Conservation (phyloP, 2,113 vertebrate species). For the Dasyurus viverrinus region DNA sequence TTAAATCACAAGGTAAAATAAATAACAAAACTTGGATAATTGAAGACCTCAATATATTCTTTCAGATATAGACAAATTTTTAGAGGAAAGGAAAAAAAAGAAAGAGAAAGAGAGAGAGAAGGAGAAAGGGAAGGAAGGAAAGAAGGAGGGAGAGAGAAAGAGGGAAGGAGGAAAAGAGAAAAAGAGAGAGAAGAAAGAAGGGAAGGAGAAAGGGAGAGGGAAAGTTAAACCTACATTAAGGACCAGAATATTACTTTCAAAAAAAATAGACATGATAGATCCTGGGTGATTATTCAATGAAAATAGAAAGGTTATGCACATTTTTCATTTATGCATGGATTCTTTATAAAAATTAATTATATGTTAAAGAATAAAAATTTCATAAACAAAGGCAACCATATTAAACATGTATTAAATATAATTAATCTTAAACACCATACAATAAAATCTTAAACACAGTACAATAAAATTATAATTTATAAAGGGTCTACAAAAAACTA, state of each 20-base stretch:
- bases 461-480: not conserved
- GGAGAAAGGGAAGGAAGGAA: too few relatives aligned
- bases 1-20: not conserved
- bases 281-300: not conserved
- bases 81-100: not conserved
- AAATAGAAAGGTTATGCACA: not conserved
- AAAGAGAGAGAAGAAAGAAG: too few relatives aligned
- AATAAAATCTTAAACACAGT: not conserved
- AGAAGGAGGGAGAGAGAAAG: too few relatives aligned
- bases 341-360: not conserved
- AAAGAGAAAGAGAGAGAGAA: too few relatives aligned
- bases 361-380: not conserved
- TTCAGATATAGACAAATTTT: not conserved
- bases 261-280: not conserved
- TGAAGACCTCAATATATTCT: not conserved
- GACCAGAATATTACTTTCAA: not conserved
- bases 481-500: not conserved
- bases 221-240: not conserved
- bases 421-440: not conserved
- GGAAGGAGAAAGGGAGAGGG: too few relatives aligned
- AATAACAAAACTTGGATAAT: not conserved
- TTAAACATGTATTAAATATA: not conserved
- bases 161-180: too few relatives aligned
- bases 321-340: not conserved
- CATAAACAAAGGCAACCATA: not conserved